phyloP scores from a whole-genome alignment of 2,113 vertebrate species.

The Thomomys bottae region DNA sequence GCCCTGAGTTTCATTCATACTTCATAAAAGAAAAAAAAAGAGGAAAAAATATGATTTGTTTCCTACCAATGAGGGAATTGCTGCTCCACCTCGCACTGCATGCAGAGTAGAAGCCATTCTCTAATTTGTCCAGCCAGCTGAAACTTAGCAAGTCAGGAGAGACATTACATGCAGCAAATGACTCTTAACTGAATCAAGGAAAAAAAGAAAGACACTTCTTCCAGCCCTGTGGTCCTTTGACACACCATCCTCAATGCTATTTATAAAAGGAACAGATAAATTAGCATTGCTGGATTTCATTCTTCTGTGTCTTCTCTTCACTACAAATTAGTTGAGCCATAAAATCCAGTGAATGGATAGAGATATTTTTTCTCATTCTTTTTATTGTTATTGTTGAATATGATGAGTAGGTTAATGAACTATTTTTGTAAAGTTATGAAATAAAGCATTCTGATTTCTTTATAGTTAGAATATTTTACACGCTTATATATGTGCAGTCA shows the following conservation, averaged over 20 bases:
- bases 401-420: background rate
- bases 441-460: background rate
- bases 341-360: background rate
- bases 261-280: background rate
- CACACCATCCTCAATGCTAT: background rate
- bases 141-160: background rate
- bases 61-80: background rate
- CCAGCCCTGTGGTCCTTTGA: background rate
- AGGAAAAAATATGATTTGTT: background rate
- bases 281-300: background rate
- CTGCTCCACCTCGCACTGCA: no score
- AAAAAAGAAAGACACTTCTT: background rate
- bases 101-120: background rate
- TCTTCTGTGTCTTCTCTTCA: background rate
- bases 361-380: background rate
- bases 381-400: background rate
- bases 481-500: background rate
- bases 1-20: no score
- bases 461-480: background rate
- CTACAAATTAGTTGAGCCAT: background rate
- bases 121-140: background rate
- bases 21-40: no score
- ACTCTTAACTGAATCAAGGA: background rate
- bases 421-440: background rate
- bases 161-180: background rate